A percentile compares a stretch with the other conserved stretches of the same genome.
phyloP scores from a whole-genome alignment of 1,140 invertebrate genomes.

The Drosophila sechellia region DNA sequence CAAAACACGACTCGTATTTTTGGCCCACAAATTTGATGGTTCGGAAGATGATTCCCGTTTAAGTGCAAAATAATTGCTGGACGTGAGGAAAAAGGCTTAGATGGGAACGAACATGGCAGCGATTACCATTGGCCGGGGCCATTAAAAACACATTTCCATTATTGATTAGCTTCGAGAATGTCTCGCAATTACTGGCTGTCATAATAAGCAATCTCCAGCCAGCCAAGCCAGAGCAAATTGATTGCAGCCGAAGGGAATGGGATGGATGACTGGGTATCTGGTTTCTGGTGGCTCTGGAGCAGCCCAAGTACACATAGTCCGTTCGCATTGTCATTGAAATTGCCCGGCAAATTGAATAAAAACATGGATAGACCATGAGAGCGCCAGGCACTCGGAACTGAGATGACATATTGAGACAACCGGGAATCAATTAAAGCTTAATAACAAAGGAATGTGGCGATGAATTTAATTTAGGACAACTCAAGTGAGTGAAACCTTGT shows the following conservation, averaged over 20 bases:
- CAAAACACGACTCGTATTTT: conserved; percentile 13
- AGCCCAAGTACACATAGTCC: conserved; percentile 23
- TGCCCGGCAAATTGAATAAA: conserved; percentile 77
- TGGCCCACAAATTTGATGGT: conserved; percentile 38
- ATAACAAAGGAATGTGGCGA: conserved; percentile 49
- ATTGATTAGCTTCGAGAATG: conserved; percentile 68
- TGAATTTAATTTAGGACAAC: not conserved
- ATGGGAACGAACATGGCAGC: conserved; percentile 44
- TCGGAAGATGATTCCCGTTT: conserved; percentile 55
- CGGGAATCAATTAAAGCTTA: conserved; percentile 71
- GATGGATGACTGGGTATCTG: not conserved
- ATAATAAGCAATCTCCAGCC: conserved; percentile 58
- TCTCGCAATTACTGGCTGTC: conserved; percentile 67
- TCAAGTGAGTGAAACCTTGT: conserved; percentile 3
- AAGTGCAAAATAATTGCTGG: conserved; percentile 74
- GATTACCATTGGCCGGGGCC: conserved; percentile 46
- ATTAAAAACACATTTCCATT: conserved; percentile 69
- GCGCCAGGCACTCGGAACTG: conserved; percentile 19
- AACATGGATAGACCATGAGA: conserved; percentile 49
- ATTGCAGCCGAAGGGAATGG: conserved; percentile 43
- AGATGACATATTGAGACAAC: conserved; percentile 54
- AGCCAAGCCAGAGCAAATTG: conserved; percentile 44
- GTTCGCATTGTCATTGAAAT: conserved; percentile 57
- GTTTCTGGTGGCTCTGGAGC: conserved; percentile 5
- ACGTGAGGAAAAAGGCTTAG: conserved; percentile 33